Evolutionary conservation across 1,140 invertebrate species (phyloP).

Genomic region (Drosophila nebulosa): DNA sequence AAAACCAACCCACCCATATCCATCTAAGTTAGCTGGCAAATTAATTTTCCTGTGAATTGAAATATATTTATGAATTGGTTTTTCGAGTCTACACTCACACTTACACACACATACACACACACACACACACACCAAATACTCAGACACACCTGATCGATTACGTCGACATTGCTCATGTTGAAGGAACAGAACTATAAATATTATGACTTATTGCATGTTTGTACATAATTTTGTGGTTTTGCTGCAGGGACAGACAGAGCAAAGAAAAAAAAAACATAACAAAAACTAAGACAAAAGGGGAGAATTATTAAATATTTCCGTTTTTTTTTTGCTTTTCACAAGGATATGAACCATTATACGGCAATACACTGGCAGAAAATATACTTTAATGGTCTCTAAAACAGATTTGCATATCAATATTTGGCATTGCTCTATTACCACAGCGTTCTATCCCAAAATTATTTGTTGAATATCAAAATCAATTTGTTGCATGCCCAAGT

Average conservation of each 20-base stretch:
- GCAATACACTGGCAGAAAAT: slow-evolving; percentile 8
- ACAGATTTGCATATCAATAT: too few species aligned
- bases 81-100: slow-evolving; percentile 20
- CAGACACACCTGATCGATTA: slow-evolving; percentile 72
- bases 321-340: slow-evolving; percentile 1
- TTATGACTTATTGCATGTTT: slow-evolving; percentile 78
- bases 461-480: too few species aligned
- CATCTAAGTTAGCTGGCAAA: slow-evolving; percentile 37
- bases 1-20: slow-evolving; percentile 3
- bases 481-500: too few species aligned
- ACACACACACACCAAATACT: slow-evolving; percentile 12
- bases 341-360: background rate
- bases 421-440: too few species aligned
- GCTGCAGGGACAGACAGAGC: slow-evolving; percentile 14
- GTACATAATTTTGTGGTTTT: slow-evolving; percentile 69
- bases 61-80: slow-evolving; percentile 79
- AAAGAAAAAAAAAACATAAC: background rate
- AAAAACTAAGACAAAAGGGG: background rate
- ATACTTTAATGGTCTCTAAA: too few species aligned
- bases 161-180: slow-evolving; percentile 5
- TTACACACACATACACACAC: slow-evolving; percentile 22
- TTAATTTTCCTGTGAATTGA: slow-evolving; percentile 67
- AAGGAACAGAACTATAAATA: slow-evolving; percentile 52
- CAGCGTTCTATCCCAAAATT: too few species aligned
- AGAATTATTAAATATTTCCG: slow-evolving; percentile 6